phyloP scores from a whole-genome alignment of 2,888 invertebrate genomes.

The Cataglyphis albicans region DNA sequence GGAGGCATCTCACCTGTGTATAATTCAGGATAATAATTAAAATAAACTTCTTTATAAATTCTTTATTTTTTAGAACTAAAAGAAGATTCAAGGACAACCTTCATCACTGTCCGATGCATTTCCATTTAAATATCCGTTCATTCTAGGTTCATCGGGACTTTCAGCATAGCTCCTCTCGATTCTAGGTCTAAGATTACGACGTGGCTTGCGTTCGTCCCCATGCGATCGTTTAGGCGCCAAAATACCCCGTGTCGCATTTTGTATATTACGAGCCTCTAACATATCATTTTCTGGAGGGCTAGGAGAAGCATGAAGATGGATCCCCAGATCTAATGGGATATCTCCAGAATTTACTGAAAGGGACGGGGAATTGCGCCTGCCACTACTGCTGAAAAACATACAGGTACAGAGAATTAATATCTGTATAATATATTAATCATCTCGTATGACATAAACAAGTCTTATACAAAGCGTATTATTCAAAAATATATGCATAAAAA shows the following conservation, averaged over 20 bases:
- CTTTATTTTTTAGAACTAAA: background rate
- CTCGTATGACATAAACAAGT: background rate
- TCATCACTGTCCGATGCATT: conserved; percentile 84
- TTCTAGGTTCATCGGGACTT: conserved; percentile 90
- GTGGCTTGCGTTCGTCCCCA: conserved; percentile 85
- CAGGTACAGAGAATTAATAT: conserved; percentile 2
- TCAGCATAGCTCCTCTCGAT: conserved; percentile 95
- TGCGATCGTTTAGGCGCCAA: conserved; percentile 81
- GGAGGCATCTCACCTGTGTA: conserved; percentile 89
- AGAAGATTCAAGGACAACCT: conserved; percentile 70
- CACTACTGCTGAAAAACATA: conserved; percentile 78
- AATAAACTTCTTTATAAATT: conserved; percentile 27
- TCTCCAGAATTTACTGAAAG: conserved; percentile 78
- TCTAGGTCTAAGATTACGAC: conserved; percentile 93
- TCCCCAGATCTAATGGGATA: conserved; percentile 82
- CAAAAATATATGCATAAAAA: conserved; percentile 8
- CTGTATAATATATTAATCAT: background rate
- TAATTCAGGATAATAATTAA: conserved; percentile 19
- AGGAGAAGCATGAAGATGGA: conserved; percentile 80
- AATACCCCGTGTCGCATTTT: conserved; percentile 84
- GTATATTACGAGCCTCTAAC: conserved; percentile 84
- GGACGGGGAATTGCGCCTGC: conserved; percentile 82
- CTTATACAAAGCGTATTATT: background rate
- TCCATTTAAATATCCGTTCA: conserved; percentile 87
- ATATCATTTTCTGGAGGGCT: conserved; percentile 82